A percentile compares a stretch with the other conserved stretches of the same genome.
Evolutionary conservation across 2,113 vertebrate genomes (phyloP).

Genomic region (Pao palembangensis): DNA sequence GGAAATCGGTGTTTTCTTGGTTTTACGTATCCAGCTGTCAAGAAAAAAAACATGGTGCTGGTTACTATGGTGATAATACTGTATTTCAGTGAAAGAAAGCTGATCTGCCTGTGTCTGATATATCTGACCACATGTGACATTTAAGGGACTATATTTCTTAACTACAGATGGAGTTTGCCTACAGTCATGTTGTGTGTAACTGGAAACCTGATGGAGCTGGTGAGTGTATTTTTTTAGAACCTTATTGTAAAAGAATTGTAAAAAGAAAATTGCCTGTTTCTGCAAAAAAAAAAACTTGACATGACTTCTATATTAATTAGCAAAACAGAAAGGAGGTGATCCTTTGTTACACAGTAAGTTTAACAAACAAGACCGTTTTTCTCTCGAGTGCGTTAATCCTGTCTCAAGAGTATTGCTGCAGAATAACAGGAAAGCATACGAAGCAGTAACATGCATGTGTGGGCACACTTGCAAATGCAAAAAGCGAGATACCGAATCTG

Average conservation of each 20-base stretch:
- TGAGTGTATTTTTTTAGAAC: constrained; percentile 12
- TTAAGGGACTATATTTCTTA: not conserved
- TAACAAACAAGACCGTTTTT: not conserved
- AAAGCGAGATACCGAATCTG: not conserved
- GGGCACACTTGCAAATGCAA: constrained; percentile 24
- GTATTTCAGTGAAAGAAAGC: constrained; percentile 22
- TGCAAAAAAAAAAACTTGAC: not conserved
- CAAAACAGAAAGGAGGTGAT: constrained; percentile 17
- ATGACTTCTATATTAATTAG: not conserved
- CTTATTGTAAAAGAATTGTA: not conserved
- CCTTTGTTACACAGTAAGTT: not conserved
- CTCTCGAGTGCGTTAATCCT: constrained; percentile 2
- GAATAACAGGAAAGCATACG: constrained; percentile 51
- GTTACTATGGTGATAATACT: not conserved
- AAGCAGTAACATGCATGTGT: not conserved
- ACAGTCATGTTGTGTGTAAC: constrained; percentile 73
- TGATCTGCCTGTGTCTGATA: not conserved
- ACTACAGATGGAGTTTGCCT: constrained; percentile 74
- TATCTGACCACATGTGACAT: not conserved
- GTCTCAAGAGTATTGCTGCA: constrained; percentile 23
- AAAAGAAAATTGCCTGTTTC: not conserved
- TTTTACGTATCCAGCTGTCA: constrained; percentile 35
- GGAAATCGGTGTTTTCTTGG: constrained; percentile 28
- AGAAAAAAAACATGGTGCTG: constrained; percentile 17
- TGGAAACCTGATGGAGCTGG: constrained; percentile 58